Conservation (phyloP, 2,888 invertebrate species). For the Smittia aterrima region DNA sequence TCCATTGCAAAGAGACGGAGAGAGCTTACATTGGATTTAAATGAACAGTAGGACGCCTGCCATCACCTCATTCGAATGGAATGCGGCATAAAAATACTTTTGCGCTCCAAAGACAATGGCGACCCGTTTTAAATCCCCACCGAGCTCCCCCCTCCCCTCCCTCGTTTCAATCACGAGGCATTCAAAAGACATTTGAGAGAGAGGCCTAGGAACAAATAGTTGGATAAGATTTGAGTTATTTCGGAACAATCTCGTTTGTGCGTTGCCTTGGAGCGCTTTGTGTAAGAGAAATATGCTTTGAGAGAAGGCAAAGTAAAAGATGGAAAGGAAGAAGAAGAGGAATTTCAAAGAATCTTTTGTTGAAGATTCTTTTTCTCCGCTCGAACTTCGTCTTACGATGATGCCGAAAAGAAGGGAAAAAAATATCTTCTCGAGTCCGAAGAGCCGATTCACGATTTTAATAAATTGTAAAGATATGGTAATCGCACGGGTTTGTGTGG, state of each 20-base stretch:
- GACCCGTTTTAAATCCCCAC: background rate
- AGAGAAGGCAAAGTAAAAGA: background rate
- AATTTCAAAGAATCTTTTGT: conserved; percentile 3
- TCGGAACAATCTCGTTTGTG: background rate
- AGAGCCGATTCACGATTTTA: too few species aligned
- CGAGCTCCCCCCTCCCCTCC: background rate
- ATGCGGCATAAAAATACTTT: background rate
- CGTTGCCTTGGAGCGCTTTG: background rate
- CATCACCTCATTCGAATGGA: background rate
- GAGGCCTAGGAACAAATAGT: background rate
- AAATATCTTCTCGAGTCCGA: too few species aligned
- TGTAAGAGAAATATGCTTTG: background rate
- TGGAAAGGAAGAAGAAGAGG: background rate
- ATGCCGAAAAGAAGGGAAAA: too few species aligned
- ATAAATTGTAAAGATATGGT: too few species aligned
- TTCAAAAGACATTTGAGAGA: background rate
- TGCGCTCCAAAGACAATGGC: background rate
- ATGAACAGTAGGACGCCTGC: background rate
- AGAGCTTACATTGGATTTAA: background rate
- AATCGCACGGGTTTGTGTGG: too few species aligned
- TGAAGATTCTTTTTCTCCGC: background rate
- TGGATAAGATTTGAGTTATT: background rate
- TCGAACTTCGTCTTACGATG: too few species aligned
- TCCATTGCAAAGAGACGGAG: background rate
- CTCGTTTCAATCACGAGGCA: background rate